Percentiles rank a stretch among this genome's conserved stretches.
Conservation (phyloP, 2,888 invertebrate genomes). For the Drosophila niveifrons region DNA sequence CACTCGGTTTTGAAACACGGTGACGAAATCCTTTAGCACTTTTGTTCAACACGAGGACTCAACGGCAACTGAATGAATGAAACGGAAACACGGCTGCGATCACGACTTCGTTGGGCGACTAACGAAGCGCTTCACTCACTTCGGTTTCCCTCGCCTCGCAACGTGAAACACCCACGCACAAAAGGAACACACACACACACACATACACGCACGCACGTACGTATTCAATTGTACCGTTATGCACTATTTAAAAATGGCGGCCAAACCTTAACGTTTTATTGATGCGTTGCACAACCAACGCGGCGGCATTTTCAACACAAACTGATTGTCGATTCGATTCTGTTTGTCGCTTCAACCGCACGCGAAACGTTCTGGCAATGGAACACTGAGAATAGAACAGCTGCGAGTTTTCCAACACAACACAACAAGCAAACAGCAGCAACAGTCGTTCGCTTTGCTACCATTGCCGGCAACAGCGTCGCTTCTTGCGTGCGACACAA, state of each 20-base stretch:
- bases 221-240: conserved; percentile 65
- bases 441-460: conserved; percentile 18
- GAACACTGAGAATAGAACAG: conserved; percentile 36
- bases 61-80: conserved; percentile 53
- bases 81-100: conserved; percentile 63
- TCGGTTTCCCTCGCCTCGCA: conserved; percentile 35
- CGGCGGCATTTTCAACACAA: conserved; percentile 76
- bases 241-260: conserved; percentile 54
- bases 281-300: conserved; percentile 70
- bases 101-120: conserved; percentile 53
- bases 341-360: conserved; percentile 30
- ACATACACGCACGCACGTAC: conserved; percentile 6
- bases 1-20: not conserved
- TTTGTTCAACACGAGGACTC: conserved; percentile 53
- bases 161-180: conserved; percentile 9
- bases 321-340: conserved; percentile 56
- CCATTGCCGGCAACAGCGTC: not conserved
- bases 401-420: conserved; percentile 27
- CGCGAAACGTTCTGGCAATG: conserved; percentile 52
- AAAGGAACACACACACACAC: not conserved
- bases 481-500: not conserved
- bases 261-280: conserved; percentile 39
- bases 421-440: conserved; percentile 23
- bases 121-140: conserved; percentile 37
- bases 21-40: conserved; percentile 39